Evolutionary conservation across 2,888 invertebrate species (phyloP).

Genomic region (Chromoteleia sp.): DNA sequence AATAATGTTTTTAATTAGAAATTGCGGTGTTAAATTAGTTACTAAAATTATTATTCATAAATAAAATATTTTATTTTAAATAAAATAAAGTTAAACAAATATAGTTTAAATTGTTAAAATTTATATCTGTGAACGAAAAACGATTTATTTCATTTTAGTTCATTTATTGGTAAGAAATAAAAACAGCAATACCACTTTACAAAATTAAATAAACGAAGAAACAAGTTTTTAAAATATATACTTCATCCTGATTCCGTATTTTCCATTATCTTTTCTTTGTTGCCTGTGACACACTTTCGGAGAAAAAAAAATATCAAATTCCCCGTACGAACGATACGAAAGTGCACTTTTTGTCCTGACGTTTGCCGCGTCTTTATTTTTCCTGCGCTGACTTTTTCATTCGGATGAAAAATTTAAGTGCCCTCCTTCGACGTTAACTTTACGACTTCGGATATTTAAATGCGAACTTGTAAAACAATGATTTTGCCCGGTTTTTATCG

Average conservation of each 20-base stretch:
- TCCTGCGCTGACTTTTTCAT: conserved; percentile 18
- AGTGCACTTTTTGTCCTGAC: conserved; percentile 33
- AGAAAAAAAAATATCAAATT: conserved; percentile 20
- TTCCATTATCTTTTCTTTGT: conserved; percentile 42
- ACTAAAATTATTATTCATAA: too few species aligned
- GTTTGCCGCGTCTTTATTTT: conserved; percentile 26
- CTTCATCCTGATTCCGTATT: conserved; percentile 43
- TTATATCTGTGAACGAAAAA: too few species aligned
- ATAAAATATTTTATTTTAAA: too few species aligned
- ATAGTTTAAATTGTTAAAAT: too few species aligned
- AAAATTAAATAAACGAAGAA: not conserved
- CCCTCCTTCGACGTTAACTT: conserved; percentile 43
- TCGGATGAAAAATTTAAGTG: conserved; percentile 48
- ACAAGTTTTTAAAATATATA: conserved; percentile 6
- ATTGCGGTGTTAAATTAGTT: too few species aligned
- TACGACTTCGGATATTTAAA: conserved; percentile 55
- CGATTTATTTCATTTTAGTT: too few species aligned
- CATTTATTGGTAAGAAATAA: too few species aligned
- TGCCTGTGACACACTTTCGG: conserved; percentile 37
- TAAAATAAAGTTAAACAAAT: too few species aligned
- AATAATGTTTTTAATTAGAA: too few species aligned
- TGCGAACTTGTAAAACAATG: conserved; percentile 59
- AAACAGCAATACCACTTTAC: too few species aligned
- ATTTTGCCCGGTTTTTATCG: conserved; percentile 52
- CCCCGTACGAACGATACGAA: conserved; percentile 26